Evolutionary conservation across 2,888 invertebrate genomes (phyloP).

Genomic region (Ophioninae sp.): DNA sequence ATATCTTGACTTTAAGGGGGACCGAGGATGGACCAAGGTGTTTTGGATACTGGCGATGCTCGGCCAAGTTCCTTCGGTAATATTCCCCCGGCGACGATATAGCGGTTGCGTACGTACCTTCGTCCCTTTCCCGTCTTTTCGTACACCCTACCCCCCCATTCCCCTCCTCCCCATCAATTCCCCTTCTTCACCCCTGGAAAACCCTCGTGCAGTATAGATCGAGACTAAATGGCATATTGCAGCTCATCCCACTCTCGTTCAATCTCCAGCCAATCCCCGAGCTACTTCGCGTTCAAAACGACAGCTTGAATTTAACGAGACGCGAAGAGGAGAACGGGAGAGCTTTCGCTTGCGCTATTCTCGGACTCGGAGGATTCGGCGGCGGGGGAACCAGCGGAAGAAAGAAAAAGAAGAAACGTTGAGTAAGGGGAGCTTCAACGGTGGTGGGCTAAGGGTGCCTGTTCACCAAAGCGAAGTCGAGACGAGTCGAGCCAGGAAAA

Average conservation of each 20-base stretch:
- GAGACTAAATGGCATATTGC: constrained; percentile 37
- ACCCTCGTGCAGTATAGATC: constrained; percentile 33
- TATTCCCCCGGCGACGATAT: constrained; percentile 77
- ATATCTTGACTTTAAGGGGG: not conserved
- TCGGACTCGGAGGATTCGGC: constrained; percentile 34
- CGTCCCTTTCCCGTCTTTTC: constrained; percentile 51
- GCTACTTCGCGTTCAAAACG: constrained; percentile 60
- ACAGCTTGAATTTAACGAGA: constrained; percentile 54
- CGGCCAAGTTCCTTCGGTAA: constrained; percentile 71
- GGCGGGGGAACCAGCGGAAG: constrained; percentile 13
- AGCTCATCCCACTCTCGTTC: constrained; percentile 62
- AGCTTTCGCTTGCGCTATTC: constrained; percentile 59
- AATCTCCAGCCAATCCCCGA: constrained; percentile 72
- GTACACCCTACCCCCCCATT: not conserved
- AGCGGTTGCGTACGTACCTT: constrained; percentile 76
- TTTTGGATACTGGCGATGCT: constrained; percentile 69
- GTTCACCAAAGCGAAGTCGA: too few species aligned
- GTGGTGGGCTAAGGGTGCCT: not conserved
- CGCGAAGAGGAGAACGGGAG: constrained; percentile 21
- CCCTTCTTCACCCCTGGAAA: constrained; percentile 53
- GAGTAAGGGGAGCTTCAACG: constrained; percentile 45
- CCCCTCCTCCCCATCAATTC: too few species aligned
- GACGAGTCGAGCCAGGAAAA: too few species aligned
- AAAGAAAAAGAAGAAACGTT: constrained; percentile 31
- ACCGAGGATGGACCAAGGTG: constrained; percentile 52